Percentiles rank a stretch among this genome's conserved stretches.
Evolutionary conservation across 2,888 invertebrate species (phyloP).

Genomic region (Osmoderma eremita): DNA sequence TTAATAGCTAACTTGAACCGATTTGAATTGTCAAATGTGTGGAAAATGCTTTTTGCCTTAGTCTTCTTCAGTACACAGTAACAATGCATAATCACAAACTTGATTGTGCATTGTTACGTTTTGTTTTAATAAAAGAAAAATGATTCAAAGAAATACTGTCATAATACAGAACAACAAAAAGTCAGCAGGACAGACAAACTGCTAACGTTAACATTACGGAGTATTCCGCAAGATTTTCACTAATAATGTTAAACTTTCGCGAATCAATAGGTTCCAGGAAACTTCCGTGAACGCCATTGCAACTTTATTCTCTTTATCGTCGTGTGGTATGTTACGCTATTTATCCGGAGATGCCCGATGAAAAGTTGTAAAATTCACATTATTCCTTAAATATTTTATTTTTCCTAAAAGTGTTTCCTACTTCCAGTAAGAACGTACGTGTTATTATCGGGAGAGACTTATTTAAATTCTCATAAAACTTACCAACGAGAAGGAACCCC

Average conservation of each 20-base stretch:
- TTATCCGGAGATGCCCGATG: conserved; percentile 6
- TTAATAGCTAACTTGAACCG: too few relatives aligned
- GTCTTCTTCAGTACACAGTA: too few relatives aligned
- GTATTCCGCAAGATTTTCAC: conserved; percentile 5
- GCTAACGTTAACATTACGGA: too few relatives aligned
- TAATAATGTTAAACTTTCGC: conserved; percentile 19
- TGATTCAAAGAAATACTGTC: too few relatives aligned
- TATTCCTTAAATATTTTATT: conserved; percentile 38
- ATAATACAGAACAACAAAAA: too few relatives aligned
- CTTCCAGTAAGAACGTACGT: neutral
- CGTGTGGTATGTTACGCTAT: conserved; percentile 12
- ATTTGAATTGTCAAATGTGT: too few relatives aligned
- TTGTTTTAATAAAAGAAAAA: too few relatives aligned
- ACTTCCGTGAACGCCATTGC: neutral
- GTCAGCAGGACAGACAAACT: too few relatives aligned
- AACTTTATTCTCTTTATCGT: conserved; percentile 20
- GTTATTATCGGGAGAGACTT: conserved; percentile 24
- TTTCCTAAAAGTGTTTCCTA: conserved; percentile 6
- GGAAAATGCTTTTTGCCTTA: too few relatives aligned
- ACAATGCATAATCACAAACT: too few relatives aligned
- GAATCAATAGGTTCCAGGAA: conserved; percentile 11
- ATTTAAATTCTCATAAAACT: conserved; percentile 32
- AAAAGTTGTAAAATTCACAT: conserved; percentile 38
- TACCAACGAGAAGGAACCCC: neutral
- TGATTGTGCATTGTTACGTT: too few relatives aligned